Conservation (phyloP, 2,797 vertebrate species). For the Anguilla pacifica region DNA sequence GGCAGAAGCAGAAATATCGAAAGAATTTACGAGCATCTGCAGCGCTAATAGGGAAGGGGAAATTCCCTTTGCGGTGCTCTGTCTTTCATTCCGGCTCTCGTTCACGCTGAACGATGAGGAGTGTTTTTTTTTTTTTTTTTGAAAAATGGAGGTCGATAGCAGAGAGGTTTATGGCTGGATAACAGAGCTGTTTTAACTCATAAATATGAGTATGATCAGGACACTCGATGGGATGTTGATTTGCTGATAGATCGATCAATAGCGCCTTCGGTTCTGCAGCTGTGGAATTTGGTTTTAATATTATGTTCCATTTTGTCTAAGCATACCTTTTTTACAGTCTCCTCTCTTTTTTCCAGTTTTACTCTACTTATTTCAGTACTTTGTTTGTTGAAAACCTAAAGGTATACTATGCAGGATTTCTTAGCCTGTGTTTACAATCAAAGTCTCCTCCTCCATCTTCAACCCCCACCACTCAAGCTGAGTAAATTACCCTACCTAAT, state of each 20-base stretch:
- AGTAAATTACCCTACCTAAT: too few relatives aligned
- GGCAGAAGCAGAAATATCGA: background rate
- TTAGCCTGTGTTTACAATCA: too few relatives aligned
- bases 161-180: background rate
- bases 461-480: too few relatives aligned
- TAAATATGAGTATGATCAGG: background rate
- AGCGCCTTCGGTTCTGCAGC: background rate
- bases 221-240: background rate
- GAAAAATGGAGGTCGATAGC: background rate
- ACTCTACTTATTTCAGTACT: background rate
- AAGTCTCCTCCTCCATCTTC: too few relatives aligned
- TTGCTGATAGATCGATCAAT: background rate
- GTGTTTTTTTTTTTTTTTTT: background rate
- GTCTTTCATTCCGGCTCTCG: background rate
- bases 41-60: background rate
- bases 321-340: background rate
- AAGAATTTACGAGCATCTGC: background rate
- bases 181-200: background rate
- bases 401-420: too few relatives aligned
- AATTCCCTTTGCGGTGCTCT: background rate
- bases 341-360: background rate
- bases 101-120: background rate
- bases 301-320: background rate
- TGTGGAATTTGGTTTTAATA: background rate
- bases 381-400: background rate